Evolutionary conservation across 2,888 invertebrate species (phyloP).

Genomic region (Bursaphelenchus okinawaensis): DNA sequence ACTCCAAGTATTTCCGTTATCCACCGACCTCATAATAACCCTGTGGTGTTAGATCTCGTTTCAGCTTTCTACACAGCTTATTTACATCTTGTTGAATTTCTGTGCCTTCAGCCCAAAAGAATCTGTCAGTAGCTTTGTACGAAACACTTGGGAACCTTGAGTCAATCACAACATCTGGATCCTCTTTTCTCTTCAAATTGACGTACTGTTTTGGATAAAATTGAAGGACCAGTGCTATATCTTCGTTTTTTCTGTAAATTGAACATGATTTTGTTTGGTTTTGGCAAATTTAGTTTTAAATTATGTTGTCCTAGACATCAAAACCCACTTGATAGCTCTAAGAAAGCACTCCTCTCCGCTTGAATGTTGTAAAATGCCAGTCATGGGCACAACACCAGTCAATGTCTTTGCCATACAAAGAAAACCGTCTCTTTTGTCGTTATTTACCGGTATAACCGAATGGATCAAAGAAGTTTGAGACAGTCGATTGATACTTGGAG

Average conservation of each 20-base stretch:
- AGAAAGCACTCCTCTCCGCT: slow-evolving; percentile 1
- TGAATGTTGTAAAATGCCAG: not conserved
- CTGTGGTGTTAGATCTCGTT: not conserved
- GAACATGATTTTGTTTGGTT: too few species aligned
- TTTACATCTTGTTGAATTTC: not conserved
- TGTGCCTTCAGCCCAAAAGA: not conserved
- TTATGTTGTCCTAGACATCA: not conserved
- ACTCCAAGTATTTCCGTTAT: too few species aligned
- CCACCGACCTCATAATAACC: not conserved
- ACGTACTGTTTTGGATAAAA: not conserved
- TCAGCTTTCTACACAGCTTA: not conserved
- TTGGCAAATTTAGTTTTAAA: not conserved
- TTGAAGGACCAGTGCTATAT: not conserved
- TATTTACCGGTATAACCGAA: not conserved
- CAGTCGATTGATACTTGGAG: not conserved
- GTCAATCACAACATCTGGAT: not conserved
- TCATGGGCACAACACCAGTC: not conserved
- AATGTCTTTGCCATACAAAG: not conserved
- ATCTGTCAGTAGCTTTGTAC: not conserved
- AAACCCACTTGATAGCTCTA: not conserved
- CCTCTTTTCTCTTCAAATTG: not conserved
- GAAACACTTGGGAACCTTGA: not conserved
- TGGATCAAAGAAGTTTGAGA: not conserved
- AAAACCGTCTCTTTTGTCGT: not conserved
- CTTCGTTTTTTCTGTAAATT: not conserved